These are phyloP conservation scores for Drosophila testacea DNA, from an alignment of 2,888 invertebrate genomes.

Conservation along the genomic window DNA sequence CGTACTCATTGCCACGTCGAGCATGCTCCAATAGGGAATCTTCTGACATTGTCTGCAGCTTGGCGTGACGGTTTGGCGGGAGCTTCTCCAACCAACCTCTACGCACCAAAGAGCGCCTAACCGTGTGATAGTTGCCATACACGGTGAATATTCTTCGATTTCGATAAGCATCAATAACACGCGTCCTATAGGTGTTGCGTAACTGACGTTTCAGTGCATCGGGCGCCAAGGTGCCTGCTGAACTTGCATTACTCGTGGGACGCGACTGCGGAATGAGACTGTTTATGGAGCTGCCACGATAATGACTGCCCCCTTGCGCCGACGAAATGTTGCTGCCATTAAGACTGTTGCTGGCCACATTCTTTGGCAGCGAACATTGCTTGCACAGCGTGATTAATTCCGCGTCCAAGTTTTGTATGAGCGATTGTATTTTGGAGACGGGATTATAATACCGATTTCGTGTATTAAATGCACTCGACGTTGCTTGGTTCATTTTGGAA, in stretches of 20 bases:
- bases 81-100: conserved; percentile 92
- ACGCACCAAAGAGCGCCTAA: conserved; percentile 86
- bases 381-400: conserved; percentile 70
- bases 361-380: conserved; percentile 61
- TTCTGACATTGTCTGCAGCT: conserved; percentile 80
- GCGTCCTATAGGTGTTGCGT: conserved; percentile 70
- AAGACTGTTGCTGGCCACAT: conserved; percentile 6
- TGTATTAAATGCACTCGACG: conserved; percentile 35
- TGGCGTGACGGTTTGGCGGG: conserved; percentile 78
- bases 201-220: conserved; percentile 67
- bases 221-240: conserved; percentile 22
- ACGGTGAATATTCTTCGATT: conserved; percentile 83
- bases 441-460: conserved; percentile 69
- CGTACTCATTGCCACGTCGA: conserved; percentile 81
- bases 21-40: conserved; percentile 78
- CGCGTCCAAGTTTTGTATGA: conserved; percentile 74
- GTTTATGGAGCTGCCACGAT: conserved; percentile 20
- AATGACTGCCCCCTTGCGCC: conserved; percentile 7
- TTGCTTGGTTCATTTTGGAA: conserved; percentile 50
- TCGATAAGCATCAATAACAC: conserved; percentile 81
- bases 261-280: conserved; percentile 31
- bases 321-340: background rate
- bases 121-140: conserved; percentile 78
- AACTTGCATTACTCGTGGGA: background rate
- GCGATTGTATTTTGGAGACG: conserved; percentile 70